Evolutionary conservation across 2,888 invertebrate species (phyloP).

Genomic region (Parnassius glacialis): DNA sequence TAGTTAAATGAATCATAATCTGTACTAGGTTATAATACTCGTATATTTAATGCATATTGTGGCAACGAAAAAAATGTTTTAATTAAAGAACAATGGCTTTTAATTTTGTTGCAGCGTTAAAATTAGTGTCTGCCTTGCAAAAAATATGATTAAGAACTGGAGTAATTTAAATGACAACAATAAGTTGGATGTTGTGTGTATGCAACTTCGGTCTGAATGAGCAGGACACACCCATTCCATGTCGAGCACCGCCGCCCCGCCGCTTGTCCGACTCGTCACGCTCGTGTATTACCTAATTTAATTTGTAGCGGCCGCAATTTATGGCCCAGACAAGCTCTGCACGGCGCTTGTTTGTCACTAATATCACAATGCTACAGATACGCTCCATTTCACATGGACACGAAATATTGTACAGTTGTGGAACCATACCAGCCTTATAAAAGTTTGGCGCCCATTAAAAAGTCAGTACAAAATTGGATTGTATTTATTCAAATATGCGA

Average conservation of each 20-base stretch:
- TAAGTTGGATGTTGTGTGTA: conserved; percentile 43
- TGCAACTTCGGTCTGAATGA: conserved; percentile 39
- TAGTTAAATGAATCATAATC: too few relatives aligned
- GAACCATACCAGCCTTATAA: neutral
- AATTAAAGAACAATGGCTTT: too few relatives aligned
- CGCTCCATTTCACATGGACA: conserved; percentile 35
- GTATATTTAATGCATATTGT: too few relatives aligned
- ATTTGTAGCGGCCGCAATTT: conserved; percentile 77
- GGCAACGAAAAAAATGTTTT: too few relatives aligned
- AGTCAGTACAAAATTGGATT: conserved; percentile 53
- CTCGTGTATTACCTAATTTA: conserved; percentile 79
- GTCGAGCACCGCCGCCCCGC: conserved; percentile 61
- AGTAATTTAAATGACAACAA: conserved; percentile 39
- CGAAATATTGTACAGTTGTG: conserved; percentile 6
- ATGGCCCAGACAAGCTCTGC: conserved; percentile 68
- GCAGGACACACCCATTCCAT: conserved; percentile 74
- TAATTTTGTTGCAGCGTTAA: conserved; percentile 8
- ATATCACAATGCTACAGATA: conserved; percentile 40
- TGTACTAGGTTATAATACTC: too few relatives aligned
- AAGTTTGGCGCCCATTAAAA: conserved; percentile 25
- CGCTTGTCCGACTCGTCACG: conserved; percentile 74
- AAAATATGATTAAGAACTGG: conserved; percentile 25
- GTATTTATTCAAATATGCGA: conserved; percentile 58
- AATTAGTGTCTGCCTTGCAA: conserved; percentile 13
- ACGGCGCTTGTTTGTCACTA: conserved; percentile 58